A percentile compares a stretch with the other conserved stretches of the same genome.
These are phyloP conservation scores for Rhinoraja longicauda DNA, from an alignment of 2,797 vertebrate genomes.

Conservation along the genomic window DNA sequence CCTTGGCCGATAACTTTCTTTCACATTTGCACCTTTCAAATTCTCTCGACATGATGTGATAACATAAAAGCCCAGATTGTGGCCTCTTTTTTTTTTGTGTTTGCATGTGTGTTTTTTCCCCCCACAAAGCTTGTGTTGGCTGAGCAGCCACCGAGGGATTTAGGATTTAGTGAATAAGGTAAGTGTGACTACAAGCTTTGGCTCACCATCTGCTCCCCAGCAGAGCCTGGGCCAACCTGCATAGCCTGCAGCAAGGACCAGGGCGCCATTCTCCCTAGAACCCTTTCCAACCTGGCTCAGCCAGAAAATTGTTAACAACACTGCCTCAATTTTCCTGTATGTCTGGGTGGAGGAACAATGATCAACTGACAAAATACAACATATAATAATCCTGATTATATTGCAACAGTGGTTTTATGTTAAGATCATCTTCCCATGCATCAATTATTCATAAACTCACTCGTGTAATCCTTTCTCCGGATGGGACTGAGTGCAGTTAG, in stretches of 20 bases:
- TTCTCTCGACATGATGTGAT: slow-evolving; percentile 86
- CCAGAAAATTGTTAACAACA: slow-evolving; percentile 84
- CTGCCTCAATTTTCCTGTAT: slow-evolving; percentile 15
- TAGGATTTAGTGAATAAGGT: slow-evolving; percentile 99
- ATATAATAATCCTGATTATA: slow-evolving; percentile 93
- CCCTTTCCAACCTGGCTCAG: slow-evolving; percentile 85
- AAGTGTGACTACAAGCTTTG: slow-evolving; percentile 99
- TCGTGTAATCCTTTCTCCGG: slow-evolving; percentile 97
- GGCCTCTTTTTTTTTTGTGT: slow-evolving; percentile 93
- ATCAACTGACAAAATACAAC: slow-evolving; percentile 30
- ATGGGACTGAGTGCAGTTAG: slow-evolving; percentile 83
- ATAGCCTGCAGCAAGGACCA: slow-evolving; percentile 98
- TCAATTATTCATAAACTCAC: slow-evolving; percentile 98
- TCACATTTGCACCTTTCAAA: slow-evolving; percentile 98
- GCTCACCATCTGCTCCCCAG: slow-evolving; percentile 99
- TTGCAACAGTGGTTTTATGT: slow-evolving; percentile 82
- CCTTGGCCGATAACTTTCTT: slow-evolving; percentile 80
- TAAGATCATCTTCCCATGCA: slow-evolving; percentile 93
- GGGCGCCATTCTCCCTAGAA: slow-evolving; percentile 87
- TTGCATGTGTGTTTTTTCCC: background rate
- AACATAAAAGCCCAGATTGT: slow-evolving; percentile 94
- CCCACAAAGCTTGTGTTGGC: slow-evolving; percentile 96
- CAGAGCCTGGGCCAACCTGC: slow-evolving; percentile 98
- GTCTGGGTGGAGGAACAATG: slow-evolving; percentile 28
- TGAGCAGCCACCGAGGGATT: slow-evolving; percentile 98